Base-by-base conservation (phyloP, 2,113 vertebrate species). In the Polypterus senegalus region DNA sequence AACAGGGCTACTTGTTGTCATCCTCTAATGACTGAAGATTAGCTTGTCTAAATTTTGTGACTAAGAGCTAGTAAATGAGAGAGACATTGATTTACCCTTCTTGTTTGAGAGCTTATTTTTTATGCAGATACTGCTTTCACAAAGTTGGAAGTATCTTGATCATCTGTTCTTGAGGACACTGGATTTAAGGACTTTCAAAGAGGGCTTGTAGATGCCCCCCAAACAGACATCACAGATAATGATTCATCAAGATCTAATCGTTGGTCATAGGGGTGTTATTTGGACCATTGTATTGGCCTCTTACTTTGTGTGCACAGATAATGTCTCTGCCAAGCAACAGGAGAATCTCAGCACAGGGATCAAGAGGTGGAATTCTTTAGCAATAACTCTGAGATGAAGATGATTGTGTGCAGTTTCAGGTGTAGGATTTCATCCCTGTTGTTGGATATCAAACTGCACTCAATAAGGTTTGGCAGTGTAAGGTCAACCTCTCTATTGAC, bases 1-100 rank as follows among this genome's bases (percentile, higher is more conserved):
- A 6, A 27, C 43, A 56, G 54, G 43, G 54, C 54, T 6, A 56
- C 54, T 56, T 56, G 54, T 56, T 56, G 54, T 56, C 54, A 56
- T 56, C 54, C 43, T 56, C 43, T 9, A 11, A 3, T 56, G 11
- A 56, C 54, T 11, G 5, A 56, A 56, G 54, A 56, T n/a, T 9
- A 27, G 6, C 43, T 56, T 9, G 3, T 27, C 54, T 10, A 52
- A 10, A 10, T 52, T 52, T 52, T 52, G 7, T 6, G 3, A 6
- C 3, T 10, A 8, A 6, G 49, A 8, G 49, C 7, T 52, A 3
- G 49, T 10, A 52, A n/a, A 52, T 52, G 49, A 52, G 49, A 6
- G 7, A n/a, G n/a, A n/a, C n/a, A n/a, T n/a, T n/a, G n/a, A n/a
- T n/a, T n/a, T n/a, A n/a, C n/a, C n/a, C n/a, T n/a, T n/a, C n/a